phyloP scores from a whole-genome alignment of 92 coral and sea anemone genomes.

The Epizoanthus ramosus region DNA sequence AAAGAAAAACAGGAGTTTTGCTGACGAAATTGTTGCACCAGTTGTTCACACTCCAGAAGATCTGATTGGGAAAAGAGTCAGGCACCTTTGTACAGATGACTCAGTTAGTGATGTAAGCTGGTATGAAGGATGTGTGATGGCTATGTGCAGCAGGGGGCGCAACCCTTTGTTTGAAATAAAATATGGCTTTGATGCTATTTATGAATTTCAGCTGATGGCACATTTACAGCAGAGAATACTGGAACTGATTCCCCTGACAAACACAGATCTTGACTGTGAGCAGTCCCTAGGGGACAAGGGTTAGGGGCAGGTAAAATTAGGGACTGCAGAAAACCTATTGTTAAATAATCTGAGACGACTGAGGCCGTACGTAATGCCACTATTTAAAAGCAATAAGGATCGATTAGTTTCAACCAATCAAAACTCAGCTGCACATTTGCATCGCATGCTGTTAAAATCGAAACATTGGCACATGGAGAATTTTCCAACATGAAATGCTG shows the following conservation, averaged over 20 bases:
- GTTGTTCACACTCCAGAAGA: conserved; percentile 25
- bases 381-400: too few relatives aligned
- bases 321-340: too few relatives aligned
- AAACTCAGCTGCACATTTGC: too few relatives aligned
- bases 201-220: background rate
- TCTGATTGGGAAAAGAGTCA: conserved; percentile 29
- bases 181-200: conserved; percentile 11
- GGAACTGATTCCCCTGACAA: background rate
- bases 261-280: background rate
- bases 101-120: background rate
- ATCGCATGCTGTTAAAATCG: too few relatives aligned
- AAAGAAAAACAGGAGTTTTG: background rate
- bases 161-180: conserved; percentile 5
- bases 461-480: too few relatives aligned
- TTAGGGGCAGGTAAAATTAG: too few relatives aligned
- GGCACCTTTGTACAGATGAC: conserved; percentile 5
- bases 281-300: too few relatives aligned
- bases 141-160: conserved; percentile 3
- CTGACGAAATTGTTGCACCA: background rate
- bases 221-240: background rate
- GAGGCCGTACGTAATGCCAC: too few relatives aligned
- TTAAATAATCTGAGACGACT: too few relatives aligned
- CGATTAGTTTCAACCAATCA: too few relatives aligned
- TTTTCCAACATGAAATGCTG: too few relatives aligned
- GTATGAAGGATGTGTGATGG: conserved; percentile 23